Base-by-base conservation (phyloP, 2,888 invertebrate species). In the Notodonta ziczac region DNA sequence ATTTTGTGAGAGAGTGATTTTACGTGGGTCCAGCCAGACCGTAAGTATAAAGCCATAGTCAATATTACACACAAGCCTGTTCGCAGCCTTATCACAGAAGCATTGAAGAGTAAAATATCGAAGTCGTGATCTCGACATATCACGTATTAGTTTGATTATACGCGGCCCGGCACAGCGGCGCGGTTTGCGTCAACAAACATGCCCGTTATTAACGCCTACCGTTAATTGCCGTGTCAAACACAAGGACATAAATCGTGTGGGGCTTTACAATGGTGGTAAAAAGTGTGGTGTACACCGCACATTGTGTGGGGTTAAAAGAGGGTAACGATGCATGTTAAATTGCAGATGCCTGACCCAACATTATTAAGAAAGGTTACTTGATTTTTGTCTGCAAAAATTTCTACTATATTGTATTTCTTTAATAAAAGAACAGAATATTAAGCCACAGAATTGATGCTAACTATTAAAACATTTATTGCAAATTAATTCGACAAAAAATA, bases 91-190 rank as follows among this genome's bases (percentile, higher is more conserved):
- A 74, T 67, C 58, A 16, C 44, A 62, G 55, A 66, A 40, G 42
- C 70, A 64, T 61, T 62, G 70, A 64, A 63, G 66, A 66, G 64
- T 75, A 59, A 70, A 70, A 66, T 75, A 74, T 65, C 59, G 51
- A 39, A 61, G 50, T 70, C 73, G 76, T 75, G 76, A 62, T 73
- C 63, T 56, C 60, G 58, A 57, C 56, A 62, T 62, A 65, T 65
- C 65, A 67, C 69, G 68, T 70, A 73, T 76, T 69, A 68, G 62
- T 66, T 75, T 67, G 67, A 73, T 73, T 75, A 73, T 70, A 73
- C 73, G 46, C 14, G 46, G 59, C 58, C 44, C 53, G 58, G 57
- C 60, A 67, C 13, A n/a, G n/a, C 58, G 40, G 39, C 51, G 24
- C 40, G 56, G 58, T 69, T 62, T 67, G 66, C 62, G 57, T 67